Evolutionary conservation across 1,140 invertebrate genomes (phyloP).

Genomic region (Eubasilissa regina): DNA sequence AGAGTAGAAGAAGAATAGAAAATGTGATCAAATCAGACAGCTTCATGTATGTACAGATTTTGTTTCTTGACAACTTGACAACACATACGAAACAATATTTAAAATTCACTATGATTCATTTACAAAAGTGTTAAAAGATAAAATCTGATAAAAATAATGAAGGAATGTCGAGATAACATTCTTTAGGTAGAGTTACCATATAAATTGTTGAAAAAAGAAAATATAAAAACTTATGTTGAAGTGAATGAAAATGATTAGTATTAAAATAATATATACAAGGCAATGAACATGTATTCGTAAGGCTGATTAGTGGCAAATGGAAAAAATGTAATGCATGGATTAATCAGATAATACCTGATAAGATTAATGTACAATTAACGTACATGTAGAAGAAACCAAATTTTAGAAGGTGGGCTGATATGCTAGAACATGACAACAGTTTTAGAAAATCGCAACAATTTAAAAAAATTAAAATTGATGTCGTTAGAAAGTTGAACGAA

Average conservation of each 20-base stretch:
- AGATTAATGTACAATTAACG: conserved; percentile 13
- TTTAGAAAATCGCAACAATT: conserved; percentile 4
- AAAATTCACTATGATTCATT: too few species aligned
- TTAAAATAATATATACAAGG: background rate
- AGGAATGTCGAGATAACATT: background rate
- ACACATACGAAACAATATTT: too few species aligned
- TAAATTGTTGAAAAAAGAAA: background rate
- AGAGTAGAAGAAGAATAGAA: too few species aligned
- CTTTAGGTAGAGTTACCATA: too few species aligned
- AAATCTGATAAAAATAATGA: conserved; percentile 32
- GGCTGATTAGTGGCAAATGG: background rate
- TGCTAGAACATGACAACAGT: too few species aligned
- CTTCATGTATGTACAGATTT: too few species aligned
- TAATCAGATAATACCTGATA: conserved; percentile 28
- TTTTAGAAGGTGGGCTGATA: background rate
- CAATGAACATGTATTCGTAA: background rate
- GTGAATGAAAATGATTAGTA: background rate
- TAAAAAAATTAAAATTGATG: conserved; percentile 9
- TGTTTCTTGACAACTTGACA: too few species aligned
- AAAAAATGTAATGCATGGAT: conserved; percentile 11
- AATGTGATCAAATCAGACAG: too few species aligned
- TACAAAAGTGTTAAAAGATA: background rate
- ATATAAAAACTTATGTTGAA: background rate
- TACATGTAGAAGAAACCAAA: background rate
- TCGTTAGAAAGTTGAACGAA: conserved; percentile 42